These are phyloP conservation scores for Brotula barbata DNA, from an alignment of 2,797 vertebrate species.

Conservation along the genomic window DNA sequence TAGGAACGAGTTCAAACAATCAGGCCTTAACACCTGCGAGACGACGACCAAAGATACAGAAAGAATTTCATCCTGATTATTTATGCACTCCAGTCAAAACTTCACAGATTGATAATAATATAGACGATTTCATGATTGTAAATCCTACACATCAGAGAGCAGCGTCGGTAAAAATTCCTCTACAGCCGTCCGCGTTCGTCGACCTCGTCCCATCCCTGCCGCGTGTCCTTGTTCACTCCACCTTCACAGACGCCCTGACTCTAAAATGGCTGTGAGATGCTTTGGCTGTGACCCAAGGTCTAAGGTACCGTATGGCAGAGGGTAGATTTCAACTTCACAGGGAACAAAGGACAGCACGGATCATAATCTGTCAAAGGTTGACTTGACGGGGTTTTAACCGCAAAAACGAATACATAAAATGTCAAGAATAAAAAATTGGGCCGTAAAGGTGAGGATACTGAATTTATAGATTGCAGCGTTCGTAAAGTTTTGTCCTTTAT, in stretches of 20 bases:
- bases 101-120: background rate
- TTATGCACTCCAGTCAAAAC: conserved; percentile 13
- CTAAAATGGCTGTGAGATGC: conserved; percentile 30
- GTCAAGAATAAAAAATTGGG: conserved; percentile 8
- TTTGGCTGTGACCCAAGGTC: conserved; percentile 39
- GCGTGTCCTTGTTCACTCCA: conserved; percentile 47
- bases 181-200: conserved; percentile 7
- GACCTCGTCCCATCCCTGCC: conserved; percentile 28
- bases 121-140: conserved; percentile 10
- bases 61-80: conserved; percentile 3
- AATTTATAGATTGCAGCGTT: background rate
- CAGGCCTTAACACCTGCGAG: too few species aligned
- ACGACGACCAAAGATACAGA: background rate
- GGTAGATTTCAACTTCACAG: conserved; percentile 36
- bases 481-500: conserved; percentile 1
- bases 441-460: background rate
- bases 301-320: background rate
- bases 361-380: conserved; percentile 40
- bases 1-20: too few species aligned
- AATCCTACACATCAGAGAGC: too few species aligned
- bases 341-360: conserved; percentile 28
- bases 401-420: conserved; percentile 23
- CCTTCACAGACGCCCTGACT: conserved; percentile 43
- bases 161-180: too few species aligned
- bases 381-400: conserved; percentile 41